Conservation (phyloP, 2,888 invertebrate species). For the Linhomoeus sp. region DNA sequence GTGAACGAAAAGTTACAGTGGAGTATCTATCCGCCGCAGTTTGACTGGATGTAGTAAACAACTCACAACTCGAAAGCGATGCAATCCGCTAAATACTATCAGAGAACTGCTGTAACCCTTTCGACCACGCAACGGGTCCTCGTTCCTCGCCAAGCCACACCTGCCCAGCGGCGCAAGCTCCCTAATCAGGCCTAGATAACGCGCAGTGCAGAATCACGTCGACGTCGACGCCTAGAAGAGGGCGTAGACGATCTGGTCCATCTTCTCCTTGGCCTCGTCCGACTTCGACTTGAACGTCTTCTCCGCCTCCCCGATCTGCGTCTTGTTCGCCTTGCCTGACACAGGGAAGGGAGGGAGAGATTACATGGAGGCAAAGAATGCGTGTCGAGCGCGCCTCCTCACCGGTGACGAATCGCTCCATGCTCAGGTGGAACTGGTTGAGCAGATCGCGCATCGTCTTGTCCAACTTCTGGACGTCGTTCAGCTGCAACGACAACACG, state of each 20-base stretch:
- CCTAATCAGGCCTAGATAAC: too few species aligned
- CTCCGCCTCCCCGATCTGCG: slow-evolving; percentile 11
- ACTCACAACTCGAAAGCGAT: too few species aligned
- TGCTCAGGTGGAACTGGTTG: slow-evolving; percentile 35
- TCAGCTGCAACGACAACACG: slow-evolving; percentile 22
- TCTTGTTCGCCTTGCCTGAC: slow-evolving; percentile 10
- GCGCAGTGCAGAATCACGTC: too few species aligned
- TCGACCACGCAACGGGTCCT: too few species aligned
- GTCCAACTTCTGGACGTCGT: slow-evolving; percentile 42
- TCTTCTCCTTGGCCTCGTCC: slow-evolving; percentile 10
- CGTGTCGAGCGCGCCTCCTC: slow-evolving; percentile 30
- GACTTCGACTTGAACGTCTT: slow-evolving; percentile 9
- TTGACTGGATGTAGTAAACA: too few species aligned
- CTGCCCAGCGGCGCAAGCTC: too few species aligned
- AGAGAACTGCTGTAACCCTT: too few species aligned
- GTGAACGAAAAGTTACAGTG: too few species aligned
- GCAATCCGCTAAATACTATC: too few species aligned
- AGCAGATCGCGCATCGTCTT: slow-evolving; percentile 27
- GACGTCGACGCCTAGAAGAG: slow-evolving; percentile 6
- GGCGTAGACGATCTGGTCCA: slow-evolving; percentile 10
- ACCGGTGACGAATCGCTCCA: slow-evolving; percentile 43
- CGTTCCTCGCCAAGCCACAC: too few species aligned
- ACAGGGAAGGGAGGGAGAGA: background rate
- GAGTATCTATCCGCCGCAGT: too few species aligned
- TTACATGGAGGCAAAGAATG: background rate